Percentiles rank a stretch among this genome's conserved stretches.
These are phyloP conservation scores for Brachirus orientalis DNA, from an alignment of 2,113 vertebrate species.

Conservation along the genomic window DNA sequence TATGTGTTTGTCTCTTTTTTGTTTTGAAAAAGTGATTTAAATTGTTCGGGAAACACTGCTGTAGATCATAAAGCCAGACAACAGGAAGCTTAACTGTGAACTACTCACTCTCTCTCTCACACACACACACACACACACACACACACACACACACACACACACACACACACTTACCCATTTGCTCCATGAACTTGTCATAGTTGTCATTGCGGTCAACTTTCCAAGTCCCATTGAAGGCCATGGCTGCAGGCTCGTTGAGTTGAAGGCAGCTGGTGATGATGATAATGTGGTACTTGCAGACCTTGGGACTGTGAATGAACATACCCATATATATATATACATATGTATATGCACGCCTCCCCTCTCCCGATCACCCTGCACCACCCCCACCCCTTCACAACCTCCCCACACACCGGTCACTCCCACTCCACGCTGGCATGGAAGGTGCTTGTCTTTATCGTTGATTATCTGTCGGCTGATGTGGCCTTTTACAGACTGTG, in stretches of 20 bases:
- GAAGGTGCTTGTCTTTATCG: conserved; percentile 82
- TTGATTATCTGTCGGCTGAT: conserved; percentile 82
- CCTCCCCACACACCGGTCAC: not conserved
- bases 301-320: conserved; percentile 41
- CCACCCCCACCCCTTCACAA: too few relatives aligned
- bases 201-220: conserved; percentile 88
- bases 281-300: conserved; percentile 17
- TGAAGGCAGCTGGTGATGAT: conserved; percentile 21
- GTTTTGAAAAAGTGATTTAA: too few relatives aligned
- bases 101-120: too few relatives aligned
- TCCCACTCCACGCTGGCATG: conserved; percentile 46
- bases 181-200: conserved; percentile 92
- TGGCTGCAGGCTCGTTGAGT: conserved; percentile 60
- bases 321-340: conserved; percentile 68
- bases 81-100: not conserved
- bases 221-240: conserved; percentile 90
- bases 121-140: not conserved
- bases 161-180: conserved; percentile 85
- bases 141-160: not conserved
- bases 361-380: not conserved
- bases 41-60: too few relatives aligned
- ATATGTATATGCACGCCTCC: conserved; percentile 56
- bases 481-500: conserved; percentile 85
- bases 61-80: too few relatives aligned
- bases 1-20: too few relatives aligned